phyloP scores from a whole-genome alignment of 2,888 invertebrate genomes.

The Volucella zonaria region DNA sequence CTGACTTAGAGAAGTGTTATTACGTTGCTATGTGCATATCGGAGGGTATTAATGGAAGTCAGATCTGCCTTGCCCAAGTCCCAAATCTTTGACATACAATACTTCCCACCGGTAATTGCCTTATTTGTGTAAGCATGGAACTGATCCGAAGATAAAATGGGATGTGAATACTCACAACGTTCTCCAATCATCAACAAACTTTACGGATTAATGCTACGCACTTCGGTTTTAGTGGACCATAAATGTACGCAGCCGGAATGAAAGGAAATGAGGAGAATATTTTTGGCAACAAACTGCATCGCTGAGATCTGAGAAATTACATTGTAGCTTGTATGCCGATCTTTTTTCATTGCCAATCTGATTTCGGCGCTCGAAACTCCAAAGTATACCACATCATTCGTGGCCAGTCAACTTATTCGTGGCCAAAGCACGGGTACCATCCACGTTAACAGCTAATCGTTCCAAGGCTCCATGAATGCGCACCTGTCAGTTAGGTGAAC shows the following conservation, averaged over 20 bases:
- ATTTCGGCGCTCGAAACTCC: conserved; percentile 78
- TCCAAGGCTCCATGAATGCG: conserved; percentile 80
- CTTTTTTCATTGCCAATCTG: conserved; percentile 72
- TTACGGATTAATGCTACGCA: conserved; percentile 77
- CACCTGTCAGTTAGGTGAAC: conserved; percentile 77
- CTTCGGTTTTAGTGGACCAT: conserved; percentile 81
- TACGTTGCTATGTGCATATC: conserved; percentile 76
- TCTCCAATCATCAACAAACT: conserved; percentile 80
- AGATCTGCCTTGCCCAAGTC: conserved; percentile 80
- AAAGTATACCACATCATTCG: conserved; percentile 80
- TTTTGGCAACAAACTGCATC: conserved; percentile 78
- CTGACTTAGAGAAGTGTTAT: conserved; percentile 62
- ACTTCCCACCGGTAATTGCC: conserved; percentile 78
- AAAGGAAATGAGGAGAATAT: conserved; percentile 78
- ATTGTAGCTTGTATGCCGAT: conserved; percentile 78
- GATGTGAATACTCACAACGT: conserved; percentile 78
- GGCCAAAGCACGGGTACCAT: conserved; percentile 77
- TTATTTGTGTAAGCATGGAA: conserved; percentile 76
- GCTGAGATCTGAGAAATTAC: conserved; percentile 78
- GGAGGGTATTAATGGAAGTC: conserved; percentile 72
- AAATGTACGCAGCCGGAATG: conserved; percentile 79
- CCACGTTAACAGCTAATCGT: conserved; percentile 77
- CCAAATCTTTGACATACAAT: conserved; percentile 81
- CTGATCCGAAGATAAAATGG: conserved; percentile 78
- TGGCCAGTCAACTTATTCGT: conserved; percentile 79